Evolutionary conservation across 2,888 invertebrate genomes (phyloP).

Genomic region (Diachrysia chrysitis): DNA sequence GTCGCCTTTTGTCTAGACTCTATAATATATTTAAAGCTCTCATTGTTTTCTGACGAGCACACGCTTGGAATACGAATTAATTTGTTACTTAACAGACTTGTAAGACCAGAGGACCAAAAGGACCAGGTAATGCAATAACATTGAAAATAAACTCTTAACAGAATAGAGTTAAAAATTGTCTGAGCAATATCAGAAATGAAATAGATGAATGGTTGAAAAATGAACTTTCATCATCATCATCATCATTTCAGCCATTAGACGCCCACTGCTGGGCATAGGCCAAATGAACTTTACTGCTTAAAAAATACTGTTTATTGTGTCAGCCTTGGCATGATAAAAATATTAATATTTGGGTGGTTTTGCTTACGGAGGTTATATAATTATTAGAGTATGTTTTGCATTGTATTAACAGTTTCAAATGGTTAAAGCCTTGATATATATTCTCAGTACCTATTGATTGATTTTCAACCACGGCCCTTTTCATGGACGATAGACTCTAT

Average conservation of each 20-base stretch:
- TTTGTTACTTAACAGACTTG: slow-evolving; percentile 10
- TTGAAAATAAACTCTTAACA: slow-evolving; percentile 4
- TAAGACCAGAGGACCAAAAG: neutral
- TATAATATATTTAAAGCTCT: slow-evolving; percentile 20
- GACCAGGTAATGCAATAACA: neutral
- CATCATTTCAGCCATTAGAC: no score
- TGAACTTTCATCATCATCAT: no score
- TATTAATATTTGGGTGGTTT: no score
- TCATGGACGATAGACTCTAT: neutral
- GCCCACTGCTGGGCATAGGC: no score
- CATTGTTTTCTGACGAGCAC: slow-evolving; percentile 20
- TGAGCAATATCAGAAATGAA: neutral
- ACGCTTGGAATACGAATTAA: slow-evolving; percentile 27
- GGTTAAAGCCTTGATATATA: neutral
- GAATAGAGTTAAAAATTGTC: neutral
- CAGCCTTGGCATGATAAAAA: neutral
- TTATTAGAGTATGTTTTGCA: no score
- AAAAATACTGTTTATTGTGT: neutral
- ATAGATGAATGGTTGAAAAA: no score
- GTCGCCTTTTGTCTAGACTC: slow-evolving; percentile 24
- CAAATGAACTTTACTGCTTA: neutral
- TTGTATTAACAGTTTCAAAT: no score
- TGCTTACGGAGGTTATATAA: no score
- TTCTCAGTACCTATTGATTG: neutral
- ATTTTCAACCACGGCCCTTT: neutral